Conservation (phyloP, 1,140 invertebrate genomes). For the Gryon sp. region DNA sequence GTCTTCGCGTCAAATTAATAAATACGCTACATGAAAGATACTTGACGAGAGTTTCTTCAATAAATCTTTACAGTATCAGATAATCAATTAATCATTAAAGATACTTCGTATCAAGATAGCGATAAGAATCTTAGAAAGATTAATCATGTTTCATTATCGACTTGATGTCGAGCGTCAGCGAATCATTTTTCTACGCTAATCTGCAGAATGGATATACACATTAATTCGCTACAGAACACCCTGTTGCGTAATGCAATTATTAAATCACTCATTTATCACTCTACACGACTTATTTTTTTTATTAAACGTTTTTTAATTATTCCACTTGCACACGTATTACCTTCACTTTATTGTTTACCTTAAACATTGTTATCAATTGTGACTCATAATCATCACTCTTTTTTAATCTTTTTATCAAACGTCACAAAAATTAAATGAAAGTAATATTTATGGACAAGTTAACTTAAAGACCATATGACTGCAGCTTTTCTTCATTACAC, state of each 20-base stretch:
- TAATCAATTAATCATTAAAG: conserved; percentile 64
- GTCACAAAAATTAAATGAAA: conserved; percentile 14
- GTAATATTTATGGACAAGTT: too few species aligned
- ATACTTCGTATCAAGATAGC: conserved; percentile 45
- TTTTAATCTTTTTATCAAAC: background rate
- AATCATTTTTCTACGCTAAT: conserved; percentile 58
- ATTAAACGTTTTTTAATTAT: conserved; percentile 33
- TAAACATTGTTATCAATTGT: conserved; percentile 4
- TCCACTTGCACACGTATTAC: background rate
- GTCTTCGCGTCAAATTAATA: conserved; percentile 55
- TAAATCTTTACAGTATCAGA: conserved; percentile 56
- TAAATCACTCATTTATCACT: conserved; percentile 37
- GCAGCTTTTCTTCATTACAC: background rate
- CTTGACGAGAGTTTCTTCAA: conserved; percentile 40
- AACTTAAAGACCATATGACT: background rate
- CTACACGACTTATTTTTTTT: conserved; percentile 21
- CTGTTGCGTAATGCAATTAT: conserved; percentile 46
- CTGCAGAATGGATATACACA: conserved; percentile 17
- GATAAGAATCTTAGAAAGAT: conserved; percentile 64
- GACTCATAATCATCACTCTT: conserved; percentile 14
- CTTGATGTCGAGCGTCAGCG: conserved; percentile 53
- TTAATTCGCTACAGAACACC: conserved; percentile 37
- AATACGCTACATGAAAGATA: conserved; percentile 53
- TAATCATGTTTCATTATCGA: conserved; percentile 55
- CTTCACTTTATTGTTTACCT: background rate